Base-by-base conservation (phyloP, 2,888 invertebrate species). In the Sphaerophoria taeniata region DNA sequence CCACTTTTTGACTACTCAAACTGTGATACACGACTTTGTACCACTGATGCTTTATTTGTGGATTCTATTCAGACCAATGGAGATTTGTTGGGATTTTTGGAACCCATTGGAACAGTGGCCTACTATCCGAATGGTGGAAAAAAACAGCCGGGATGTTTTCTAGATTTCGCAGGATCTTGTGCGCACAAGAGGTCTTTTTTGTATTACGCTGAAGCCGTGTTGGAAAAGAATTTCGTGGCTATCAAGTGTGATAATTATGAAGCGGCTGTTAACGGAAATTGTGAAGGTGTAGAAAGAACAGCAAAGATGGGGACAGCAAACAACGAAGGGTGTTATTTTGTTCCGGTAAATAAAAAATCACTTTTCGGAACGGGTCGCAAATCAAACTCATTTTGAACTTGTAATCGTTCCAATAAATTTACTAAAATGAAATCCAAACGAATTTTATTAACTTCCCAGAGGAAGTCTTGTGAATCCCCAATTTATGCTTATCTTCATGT, bases 81-180 rank as follows among this genome's bases (percentile, higher is more conserved):
- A n/a, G 89, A 89, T 5, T 9, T 58, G 4, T 67, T 89, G 43
- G 90, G 90, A n/a, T 90, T 89, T 72, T 63, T 89, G n/a, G 63
- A 88, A 69, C 90, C 90, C 12, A 88, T 90, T 36, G 90, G 90
- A 45, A 91, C 91, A 89, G 91, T 91, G 90, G 91, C 92, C 90
- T 92, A 93, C 91, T 93, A 93, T 92, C 93, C 93, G 90, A 93
- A 92, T 92, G 91, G 91, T 85, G 90, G 92, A 91, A 93, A 93
- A 91, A 91, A 92, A 90, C 93, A 93, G 91, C 90, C 92, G 88
- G 92, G 93, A 90, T 93, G 93, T 91, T 91, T 90, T 88, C 87
- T 89, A 82, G 90, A 90, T 89, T 36, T 89, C 33, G 87, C 88
- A 74, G 90, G 89, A 73, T 73, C 75, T 4, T 93, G 93, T 88